A percentile compares a stretch with the other conserved stretches of the same genome.
Conservation (phyloP, 2,888 invertebrate genomes). For the Lithophane socia region DNA sequence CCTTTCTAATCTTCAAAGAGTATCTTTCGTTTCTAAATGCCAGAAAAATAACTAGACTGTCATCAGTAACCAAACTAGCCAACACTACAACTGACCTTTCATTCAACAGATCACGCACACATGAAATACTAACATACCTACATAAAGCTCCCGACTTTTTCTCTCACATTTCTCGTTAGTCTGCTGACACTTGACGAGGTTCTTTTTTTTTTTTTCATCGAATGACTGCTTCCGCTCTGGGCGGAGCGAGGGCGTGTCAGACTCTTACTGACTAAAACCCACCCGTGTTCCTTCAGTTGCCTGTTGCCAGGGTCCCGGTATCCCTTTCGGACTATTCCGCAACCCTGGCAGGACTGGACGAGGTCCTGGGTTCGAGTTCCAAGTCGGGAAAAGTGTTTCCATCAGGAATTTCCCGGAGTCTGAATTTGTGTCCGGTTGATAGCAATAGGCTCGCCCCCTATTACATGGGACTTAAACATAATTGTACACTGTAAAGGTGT, state of each 20-base stretch:
- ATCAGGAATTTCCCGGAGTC: neutral
- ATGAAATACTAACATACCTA: neutral
- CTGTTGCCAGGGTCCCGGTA: too few species aligned
- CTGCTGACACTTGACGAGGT: neutral
- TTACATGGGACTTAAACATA: neutral
- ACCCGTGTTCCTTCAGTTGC: too few species aligned
- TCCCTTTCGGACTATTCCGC: too few species aligned
- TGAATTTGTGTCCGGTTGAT: neutral
- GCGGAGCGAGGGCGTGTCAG: too few species aligned
- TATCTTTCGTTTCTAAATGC: slow-evolving; percentile 36
- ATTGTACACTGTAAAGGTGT: neutral
- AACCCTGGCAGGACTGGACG: neutral
- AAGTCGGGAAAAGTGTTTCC: neutral
- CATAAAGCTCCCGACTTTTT: neutral
- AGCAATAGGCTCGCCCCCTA: neutral
- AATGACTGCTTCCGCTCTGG: too few species aligned
- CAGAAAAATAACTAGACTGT: slow-evolving; percentile 21
- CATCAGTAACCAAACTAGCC: slow-evolving; percentile 5
- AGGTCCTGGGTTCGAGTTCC: neutral
- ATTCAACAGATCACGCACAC: slow-evolving; percentile 19
- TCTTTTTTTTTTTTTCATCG: too few species aligned
- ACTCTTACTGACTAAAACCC: too few species aligned
- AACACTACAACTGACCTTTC: slow-evolving; percentile 31
- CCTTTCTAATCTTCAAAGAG: slow-evolving; percentile 13
- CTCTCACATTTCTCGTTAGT: neutral